Base-by-base conservation (phyloP, 2,113 vertebrate genomes). In the Nymphicus hollandicus region DNA sequence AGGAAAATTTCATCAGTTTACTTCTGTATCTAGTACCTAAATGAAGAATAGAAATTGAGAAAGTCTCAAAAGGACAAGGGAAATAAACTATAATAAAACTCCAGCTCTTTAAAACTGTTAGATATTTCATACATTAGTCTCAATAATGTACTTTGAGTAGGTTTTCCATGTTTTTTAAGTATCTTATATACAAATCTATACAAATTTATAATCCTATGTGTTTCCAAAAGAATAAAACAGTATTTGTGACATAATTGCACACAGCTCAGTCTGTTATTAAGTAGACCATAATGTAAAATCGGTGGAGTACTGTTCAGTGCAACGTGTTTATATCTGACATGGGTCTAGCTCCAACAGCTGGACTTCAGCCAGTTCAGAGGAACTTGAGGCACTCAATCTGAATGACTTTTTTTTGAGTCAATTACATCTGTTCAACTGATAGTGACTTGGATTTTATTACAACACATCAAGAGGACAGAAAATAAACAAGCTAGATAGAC, bases 401-500 rank as follows among this genome's bases (percentile, higher is more conserved):
- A 93, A 73, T 55, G 71, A 72, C 61, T 77, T 89, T 93, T 86
- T 24, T 68, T 86, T 86, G 70, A 96, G 56, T 55, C 69, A 71
- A 80, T 87, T 91, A 91, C 4, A 5, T 81, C 72, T 88, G 55
- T 79, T 93, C 74, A 92, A 39, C 80, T 80, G 93, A 93, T 94
- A 78, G 46, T 77, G 64, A 71, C 79, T 96, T 76, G 33, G 44
- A 78, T 95, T 95, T 95, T 89, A 63, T 93, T 90, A 85, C 58
- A 83, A 63, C 17, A 82, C 90, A 37, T 72, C 74, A 88, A 85
- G 85, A 66, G 95, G 13, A 81, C 11, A 85, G 50, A 73, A 97
- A 96, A 95, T 94, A 96, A 96, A 96, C 66, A 92, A 72, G 50
- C 82, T 88, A 91, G 94, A 94, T 95, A 80, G 95, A 94, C 91